phyloP scores from a whole-genome alignment of 2,888 invertebrate genomes.

The Parnassius mnemosyne region DNA sequence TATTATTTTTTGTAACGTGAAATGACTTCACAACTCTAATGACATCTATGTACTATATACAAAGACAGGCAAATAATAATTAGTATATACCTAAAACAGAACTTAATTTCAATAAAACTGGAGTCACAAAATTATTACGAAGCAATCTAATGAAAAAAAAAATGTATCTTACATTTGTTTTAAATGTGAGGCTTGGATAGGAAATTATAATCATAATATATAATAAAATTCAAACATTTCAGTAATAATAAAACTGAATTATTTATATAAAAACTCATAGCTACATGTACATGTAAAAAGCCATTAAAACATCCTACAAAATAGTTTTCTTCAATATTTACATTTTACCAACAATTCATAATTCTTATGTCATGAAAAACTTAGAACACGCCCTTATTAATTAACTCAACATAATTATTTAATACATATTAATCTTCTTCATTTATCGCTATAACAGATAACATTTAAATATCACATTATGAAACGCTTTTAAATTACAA shows the following conservation, averaged over 20 bases:
- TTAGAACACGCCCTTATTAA: slow-evolving; percentile 55
- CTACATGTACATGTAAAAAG: neutral
- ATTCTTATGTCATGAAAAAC: slow-evolving; percentile 65
- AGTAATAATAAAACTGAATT: neutral
- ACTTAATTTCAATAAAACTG: neutral
- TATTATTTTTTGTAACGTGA: slow-evolving; percentile 48
- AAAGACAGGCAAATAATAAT: slow-evolving; percentile 34
- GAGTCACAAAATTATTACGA: neutral
- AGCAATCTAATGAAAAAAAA: neutral
- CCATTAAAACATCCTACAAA: neutral
- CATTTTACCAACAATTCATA: neutral
- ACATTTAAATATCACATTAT: slow-evolving; percentile 79
- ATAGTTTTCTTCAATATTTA: neutral
- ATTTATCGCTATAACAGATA: slow-evolving; percentile 75
- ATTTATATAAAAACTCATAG: neutral
- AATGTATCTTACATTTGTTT: too few relatives aligned
- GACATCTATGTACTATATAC: slow-evolving; percentile 41
- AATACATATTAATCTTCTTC: slow-evolving; percentile 46
- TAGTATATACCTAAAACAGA: slow-evolving; percentile 6
- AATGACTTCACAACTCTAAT: slow-evolving; percentile 33
- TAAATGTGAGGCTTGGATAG: too few relatives aligned
- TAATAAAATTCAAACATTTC: neutral
- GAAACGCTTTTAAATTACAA: slow-evolving; percentile 65
- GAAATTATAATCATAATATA: too few relatives aligned
- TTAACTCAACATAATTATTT: slow-evolving; percentile 57